A percentile compares a stretch with the other conserved stretches of the same genome.
phyloP scores from a whole-genome alignment of 1,140 invertebrate genomes.

The Drosophila funebris region DNA sequence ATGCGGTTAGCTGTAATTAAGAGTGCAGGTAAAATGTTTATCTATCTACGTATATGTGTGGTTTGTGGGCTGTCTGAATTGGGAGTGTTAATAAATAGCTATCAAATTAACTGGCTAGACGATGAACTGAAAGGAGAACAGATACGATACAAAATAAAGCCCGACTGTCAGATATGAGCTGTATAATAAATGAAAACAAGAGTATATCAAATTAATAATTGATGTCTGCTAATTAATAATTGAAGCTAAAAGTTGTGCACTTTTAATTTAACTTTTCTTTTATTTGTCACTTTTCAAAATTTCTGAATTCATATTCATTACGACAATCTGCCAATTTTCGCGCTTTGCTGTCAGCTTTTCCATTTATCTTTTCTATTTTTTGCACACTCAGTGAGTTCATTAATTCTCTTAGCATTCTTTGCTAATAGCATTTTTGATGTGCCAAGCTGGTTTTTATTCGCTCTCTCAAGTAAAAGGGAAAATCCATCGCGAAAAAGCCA shows the following conservation, averaged over 20 bases:
- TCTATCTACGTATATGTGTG: conserved; percentile 4
- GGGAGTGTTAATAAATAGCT: conserved; percentile 14
- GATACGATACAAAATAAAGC: neutral
- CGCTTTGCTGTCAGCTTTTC: conserved; percentile 24
- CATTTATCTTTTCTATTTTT: conserved; percentile 4
- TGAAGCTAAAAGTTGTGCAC: neutral
- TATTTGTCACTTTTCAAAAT: neutral
- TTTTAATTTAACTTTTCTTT: neutral
- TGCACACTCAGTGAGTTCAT: conserved; percentile 27
- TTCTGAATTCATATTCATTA: conserved; percentile 42
- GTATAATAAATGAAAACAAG: no score
- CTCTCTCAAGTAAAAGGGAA: neutral
- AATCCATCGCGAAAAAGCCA: conserved; percentile 21
- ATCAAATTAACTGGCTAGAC: conserved; percentile 16
- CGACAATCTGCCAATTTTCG: conserved; percentile 38
- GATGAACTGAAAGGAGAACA: neutral
- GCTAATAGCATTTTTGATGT: conserved; percentile 16
- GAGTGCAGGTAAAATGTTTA: conserved; percentile 11
- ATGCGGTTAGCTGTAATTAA: conserved; percentile 48
- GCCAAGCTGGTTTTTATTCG: neutral
- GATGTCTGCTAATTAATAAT: neutral
- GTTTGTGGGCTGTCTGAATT: conserved; percentile 19
- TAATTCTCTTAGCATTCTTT: conserved; percentile 15
- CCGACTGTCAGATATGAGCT: neutral
- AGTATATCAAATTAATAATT: no score